Base-by-base conservation (phyloP, 2,888 invertebrate genomes). In the Sarcophaga caerulescens region DNA sequence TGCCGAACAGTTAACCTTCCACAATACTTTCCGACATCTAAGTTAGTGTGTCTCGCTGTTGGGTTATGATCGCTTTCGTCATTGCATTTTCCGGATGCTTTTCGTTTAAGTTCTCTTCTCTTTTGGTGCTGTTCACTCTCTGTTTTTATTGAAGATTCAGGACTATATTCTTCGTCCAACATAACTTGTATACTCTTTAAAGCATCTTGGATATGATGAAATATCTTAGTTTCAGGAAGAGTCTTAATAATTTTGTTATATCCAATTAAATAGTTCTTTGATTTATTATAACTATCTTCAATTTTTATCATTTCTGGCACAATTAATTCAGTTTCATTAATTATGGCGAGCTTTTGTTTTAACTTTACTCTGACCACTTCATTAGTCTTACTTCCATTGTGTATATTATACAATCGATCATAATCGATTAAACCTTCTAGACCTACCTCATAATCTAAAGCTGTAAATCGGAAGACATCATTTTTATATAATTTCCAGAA, bases 341-440 rank as follows among this genome's bases (percentile, higher is more conserved):
- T 60, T 0, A 81, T 82, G 1, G 87, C 80, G 4, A 92, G 75
- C 5, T 92, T 90, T n/a, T 90, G 82, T 63, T 78, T 78, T 14
- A 81, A 12, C 14, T 76, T 85, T 47, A 71, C 78, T 4, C 84
- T 63, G 35, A 79, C 75, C 44, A 70, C 65, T 62, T 84, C 47
- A 45, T 59, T 35, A 21, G 71, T n/a, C 52, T 78, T 21, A 73
- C 79, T n/a, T 52, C 68, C 75, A 12, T 76, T 76, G 10, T 85
- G 47, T 19, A 79, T 77, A 4, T 75, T 77, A 10, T 84, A 85
- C 1, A 85, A 19, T 4, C 85, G 81, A 71, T 92, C 92, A 78
- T 91, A 92, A 66, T 91, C 89, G 12, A 90, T 88, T 12, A 92
- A 76, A 2, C 88, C 88, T 69, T 92, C 92, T 52, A 93, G 70